Evolutionary conservation across 2,113 vertebrate species (phyloP), one percentile per base, ranked within the genome.

Genomic region (Boleophthalmus pectinirostris): DNA sequence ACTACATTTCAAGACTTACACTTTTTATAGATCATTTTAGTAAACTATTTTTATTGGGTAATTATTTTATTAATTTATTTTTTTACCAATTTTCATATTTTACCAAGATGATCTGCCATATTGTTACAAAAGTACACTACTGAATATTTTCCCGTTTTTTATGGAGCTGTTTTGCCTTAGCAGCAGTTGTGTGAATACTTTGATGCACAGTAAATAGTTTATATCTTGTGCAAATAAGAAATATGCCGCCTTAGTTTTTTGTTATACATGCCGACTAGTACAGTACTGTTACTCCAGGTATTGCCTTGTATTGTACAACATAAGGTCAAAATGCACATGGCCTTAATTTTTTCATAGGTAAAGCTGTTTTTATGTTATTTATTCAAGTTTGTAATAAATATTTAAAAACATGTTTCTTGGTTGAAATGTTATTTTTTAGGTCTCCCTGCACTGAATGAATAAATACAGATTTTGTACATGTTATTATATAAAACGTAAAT

Each of bases 361-460:
- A 2, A 74, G 4, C 49, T 68, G 47, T 74, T 74, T 70, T n/a
- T 54, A 63, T 80, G 33, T 70, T 88, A 87, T 86, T 86, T 87
- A 86, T 88, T 83, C 78, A 5, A 2, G 16, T 73, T 86, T 25
- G 0, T 33, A 88, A 89, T 86, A 88, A 89, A 86, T 54, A 3
- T 49, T 77, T 84, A 10, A 75, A 51, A 61, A 66, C 1, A 1
- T 20, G 38, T 14, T 29, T 29, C 29, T 29, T 29, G 15, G n/a
- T 15, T 43, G 38, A 43, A 43, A 43, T 43, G 38, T 43, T 43
- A 43, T 43, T 43, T n/a, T 68, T 49, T 7, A 57, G 3, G 3
- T 6, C 54, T 23, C 9, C 38, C 38, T 43, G 6, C 54, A 57
- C 21, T 24, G 2, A 24, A 23, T 57, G 11, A 9, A 57, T 23